Percentiles rank a stretch among this genome's conserved stretches.
Evolutionary conservation across 1,140 invertebrate species (phyloP).

Genomic region (Atta texana): DNA sequence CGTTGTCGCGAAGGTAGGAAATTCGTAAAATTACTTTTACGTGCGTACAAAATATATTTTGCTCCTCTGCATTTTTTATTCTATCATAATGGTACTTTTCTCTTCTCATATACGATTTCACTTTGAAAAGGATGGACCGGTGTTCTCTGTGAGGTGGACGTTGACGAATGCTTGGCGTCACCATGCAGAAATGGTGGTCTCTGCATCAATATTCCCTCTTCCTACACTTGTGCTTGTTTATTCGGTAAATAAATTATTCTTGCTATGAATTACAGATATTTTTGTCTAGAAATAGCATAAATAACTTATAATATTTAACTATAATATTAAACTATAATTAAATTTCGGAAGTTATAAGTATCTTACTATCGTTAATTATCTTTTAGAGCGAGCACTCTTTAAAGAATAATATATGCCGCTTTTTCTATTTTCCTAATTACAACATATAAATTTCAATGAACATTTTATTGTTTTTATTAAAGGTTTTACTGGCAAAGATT

Average conservation of each 20-base stretch:
- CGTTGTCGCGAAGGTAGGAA: constrained; percentile 90
- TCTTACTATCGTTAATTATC: neutral
- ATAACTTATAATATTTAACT: neutral
- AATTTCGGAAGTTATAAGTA: neutral
- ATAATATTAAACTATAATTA: neutral
- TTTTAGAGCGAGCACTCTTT: neutral
- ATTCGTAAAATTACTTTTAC: neutral
- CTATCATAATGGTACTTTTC: neutral
- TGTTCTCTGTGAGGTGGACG: constrained; percentile 90
- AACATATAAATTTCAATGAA: neutral
- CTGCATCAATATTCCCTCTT: constrained; percentile 93
- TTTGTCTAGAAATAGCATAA: neutral
- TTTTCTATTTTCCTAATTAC: neutral
- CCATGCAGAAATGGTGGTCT: constrained; percentile 94
- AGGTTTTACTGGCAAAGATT: constrained; percentile 95
- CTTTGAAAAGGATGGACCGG: constrained; percentile 91
- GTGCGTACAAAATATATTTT: neutral
- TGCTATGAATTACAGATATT: neutral
- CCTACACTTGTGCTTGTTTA: constrained; percentile 94
- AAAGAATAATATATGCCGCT: neutral
- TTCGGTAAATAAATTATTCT: constrained; percentile 88
- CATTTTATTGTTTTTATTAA: constrained; percentile 62
- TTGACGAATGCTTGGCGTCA: constrained; percentile 93
- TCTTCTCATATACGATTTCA: neutral
- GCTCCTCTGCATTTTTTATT: neutral